A percentile compares a stretch with the other conserved stretches of the same genome.
Evolutionary conservation across 2,113 vertebrate genomes (phyloP).

Genomic region (Xenopus borealis): DNA sequence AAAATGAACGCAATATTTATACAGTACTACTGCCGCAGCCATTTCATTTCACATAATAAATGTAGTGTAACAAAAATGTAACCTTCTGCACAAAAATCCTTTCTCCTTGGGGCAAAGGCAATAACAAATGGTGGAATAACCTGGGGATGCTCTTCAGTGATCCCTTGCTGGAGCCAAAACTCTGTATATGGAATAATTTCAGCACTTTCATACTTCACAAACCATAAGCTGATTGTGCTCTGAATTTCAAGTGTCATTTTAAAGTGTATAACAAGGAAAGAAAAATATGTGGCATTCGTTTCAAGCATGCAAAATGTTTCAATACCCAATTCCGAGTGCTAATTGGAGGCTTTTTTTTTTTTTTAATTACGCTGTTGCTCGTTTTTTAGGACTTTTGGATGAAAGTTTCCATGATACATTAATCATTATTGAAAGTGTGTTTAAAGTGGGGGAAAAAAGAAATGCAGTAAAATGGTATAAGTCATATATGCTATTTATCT

Average conservation of each 20-base stretch:
- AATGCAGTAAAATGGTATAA: background rate
- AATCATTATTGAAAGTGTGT: background rate
- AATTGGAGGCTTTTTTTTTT: background rate
- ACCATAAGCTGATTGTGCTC: background rate
- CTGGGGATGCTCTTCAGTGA: background rate
- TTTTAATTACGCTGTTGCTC: background rate
- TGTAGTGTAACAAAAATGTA: conserved; percentile 8
- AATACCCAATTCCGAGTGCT: background rate
- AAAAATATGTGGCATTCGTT: background rate
- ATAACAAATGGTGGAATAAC: conserved; percentile 5
- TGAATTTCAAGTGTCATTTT: background rate
- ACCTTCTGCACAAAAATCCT: background rate
- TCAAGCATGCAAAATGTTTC: background rate
- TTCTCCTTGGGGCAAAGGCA: background rate
- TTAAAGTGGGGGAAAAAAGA: background rate
- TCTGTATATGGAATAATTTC: conserved; percentile 2
- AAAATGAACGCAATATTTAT: background rate
- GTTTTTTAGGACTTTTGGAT: background rate
- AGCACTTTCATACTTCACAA: background rate
- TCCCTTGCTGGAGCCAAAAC: background rate
- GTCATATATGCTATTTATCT: background rate
- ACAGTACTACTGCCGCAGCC: background rate
- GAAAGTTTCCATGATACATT: background rate
- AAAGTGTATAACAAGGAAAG: background rate
- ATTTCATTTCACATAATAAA: conserved; percentile 6